phyloP scores from a whole-genome alignment of 1,140 invertebrate genomes.

The Ips typographus region DNA sequence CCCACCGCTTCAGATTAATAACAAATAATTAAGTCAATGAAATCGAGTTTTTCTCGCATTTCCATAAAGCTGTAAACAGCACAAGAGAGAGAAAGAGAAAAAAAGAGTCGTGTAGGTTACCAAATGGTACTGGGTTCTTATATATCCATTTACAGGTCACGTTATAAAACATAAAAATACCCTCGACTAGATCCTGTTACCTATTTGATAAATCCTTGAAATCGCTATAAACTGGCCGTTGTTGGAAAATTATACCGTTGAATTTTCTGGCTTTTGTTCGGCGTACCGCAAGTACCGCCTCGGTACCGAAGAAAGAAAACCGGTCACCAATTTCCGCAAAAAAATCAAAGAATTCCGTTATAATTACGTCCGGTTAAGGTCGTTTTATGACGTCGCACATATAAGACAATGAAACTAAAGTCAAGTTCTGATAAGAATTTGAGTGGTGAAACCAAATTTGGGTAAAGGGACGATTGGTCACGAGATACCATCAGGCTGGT shows the following conservation, averaged over 20 bases:
- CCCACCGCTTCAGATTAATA: too few relatives aligned
- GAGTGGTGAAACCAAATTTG: too few relatives aligned
- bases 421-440: too few relatives aligned
- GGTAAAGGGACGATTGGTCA: too few relatives aligned
- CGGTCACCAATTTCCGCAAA: too few relatives aligned
- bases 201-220: constrained; percentile 35
- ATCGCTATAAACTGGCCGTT: neutral
- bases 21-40: neutral
- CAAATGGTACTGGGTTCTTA: constrained; percentile 24
- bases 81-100: neutral
- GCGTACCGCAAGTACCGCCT: neutral
- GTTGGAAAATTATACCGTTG: constrained; percentile 26
- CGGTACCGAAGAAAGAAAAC: neutral
- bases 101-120: constrained; percentile 33
- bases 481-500: too few relatives aligned
- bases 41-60: constrained; percentile 13
- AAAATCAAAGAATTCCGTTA: too few relatives aligned
- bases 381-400: too few relatives aligned
- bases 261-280: constrained; percentile 18
- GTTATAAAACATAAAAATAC: constrained; percentile 19
- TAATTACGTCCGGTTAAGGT: too few relatives aligned
- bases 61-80: constrained; percentile 23
- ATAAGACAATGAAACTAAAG: too few relatives aligned
- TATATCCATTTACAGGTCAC: constrained; percentile 28
- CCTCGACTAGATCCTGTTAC: constrained; percentile 32